These are phyloP conservation scores for Athalia circularis DNA, from an alignment of 2,888 invertebrate genomes.

Conservation along the genomic window DNA sequence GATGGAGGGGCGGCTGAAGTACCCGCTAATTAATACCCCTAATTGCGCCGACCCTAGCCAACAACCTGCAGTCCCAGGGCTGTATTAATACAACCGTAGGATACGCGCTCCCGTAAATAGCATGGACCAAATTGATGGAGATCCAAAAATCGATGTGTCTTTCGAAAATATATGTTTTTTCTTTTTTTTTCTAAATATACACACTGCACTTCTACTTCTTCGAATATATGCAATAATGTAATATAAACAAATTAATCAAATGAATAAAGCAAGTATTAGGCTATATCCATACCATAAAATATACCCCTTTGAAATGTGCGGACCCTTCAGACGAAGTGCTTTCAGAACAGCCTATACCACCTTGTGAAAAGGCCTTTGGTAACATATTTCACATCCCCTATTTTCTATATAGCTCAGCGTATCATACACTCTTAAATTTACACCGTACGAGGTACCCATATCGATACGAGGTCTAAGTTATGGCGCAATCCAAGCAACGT, in stretches of 20 bases:
- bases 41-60: conserved; percentile 69
- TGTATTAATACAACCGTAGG: conserved; percentile 44
- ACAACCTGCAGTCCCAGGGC: conserved; percentile 59
- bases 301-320: neutral
- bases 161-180: no score
- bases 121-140: no score
- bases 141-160: no score
- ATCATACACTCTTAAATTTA: conserved; percentile 62
- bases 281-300: no score
- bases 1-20: conserved; percentile 56
- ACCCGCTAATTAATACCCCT: conserved; percentile 73
- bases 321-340: conserved; percentile 48
- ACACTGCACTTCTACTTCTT: no score
- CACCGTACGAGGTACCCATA: conserved; percentile 62
- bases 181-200: no score
- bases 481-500: conserved; percentile 70
- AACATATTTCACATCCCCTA: conserved; percentile 53
- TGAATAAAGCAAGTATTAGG: no score
- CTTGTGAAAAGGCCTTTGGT: conserved; percentile 2
- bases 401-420: conserved; percentile 49
- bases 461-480: conserved; percentile 68
- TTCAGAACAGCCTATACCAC: conserved; percentile 30
- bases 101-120: no score
- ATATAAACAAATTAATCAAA: no score
- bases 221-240: no score